Base-by-base conservation (phyloP, 1,140 invertebrate species). In the Piezodorus guildinii region DNA sequence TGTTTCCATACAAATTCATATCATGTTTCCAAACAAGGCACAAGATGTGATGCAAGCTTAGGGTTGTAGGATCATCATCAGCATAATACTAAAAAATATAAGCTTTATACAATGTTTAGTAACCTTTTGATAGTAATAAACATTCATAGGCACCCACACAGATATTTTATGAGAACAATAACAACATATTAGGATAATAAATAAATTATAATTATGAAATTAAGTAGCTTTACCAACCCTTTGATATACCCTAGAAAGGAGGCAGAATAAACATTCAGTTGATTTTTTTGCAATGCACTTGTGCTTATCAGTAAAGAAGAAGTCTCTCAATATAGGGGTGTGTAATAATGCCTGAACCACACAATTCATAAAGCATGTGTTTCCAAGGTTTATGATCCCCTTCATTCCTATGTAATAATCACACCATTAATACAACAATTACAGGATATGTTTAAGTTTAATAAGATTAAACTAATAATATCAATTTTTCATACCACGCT, bases 331-430 rank as follows among this genome's bases (percentile, higher is more conserved):
- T 19, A 97, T 75, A 1, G 95, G 94, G 8, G 94, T 98, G 72
- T 98, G 95, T 56, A 93, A 94, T 65, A 99, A 73, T 2, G 91
- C 88, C 79, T 98, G 96, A 9, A 98, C 85, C 71, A 98, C 95
- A 72, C 92, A 95, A 75, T 96, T 98, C 91, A 98, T 96, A 74
- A 98, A 98, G 77, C 96, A 99, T 0, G 96, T 98, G 67, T 94
- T 93, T n/a, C 96, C 95, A 68, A 98, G 78, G 78, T 99, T 99
- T 67, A 97, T 86, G 23, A 98, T 79, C 2, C 96, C 96, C 66
- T 95, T 79, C 30, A 96, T 75, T 43, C 93, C 34, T 39, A 39
- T 39, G 9, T 12, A 10, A 39, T 39, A 39, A 39, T 10, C 34
- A 39, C 3, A 6, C 12, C 9, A 39, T 8, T 39, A 39, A 10